Evolutionary conservation across 2,797 vertebrate species (phyloP).

Genomic region (Salmo trutta): DNA sequence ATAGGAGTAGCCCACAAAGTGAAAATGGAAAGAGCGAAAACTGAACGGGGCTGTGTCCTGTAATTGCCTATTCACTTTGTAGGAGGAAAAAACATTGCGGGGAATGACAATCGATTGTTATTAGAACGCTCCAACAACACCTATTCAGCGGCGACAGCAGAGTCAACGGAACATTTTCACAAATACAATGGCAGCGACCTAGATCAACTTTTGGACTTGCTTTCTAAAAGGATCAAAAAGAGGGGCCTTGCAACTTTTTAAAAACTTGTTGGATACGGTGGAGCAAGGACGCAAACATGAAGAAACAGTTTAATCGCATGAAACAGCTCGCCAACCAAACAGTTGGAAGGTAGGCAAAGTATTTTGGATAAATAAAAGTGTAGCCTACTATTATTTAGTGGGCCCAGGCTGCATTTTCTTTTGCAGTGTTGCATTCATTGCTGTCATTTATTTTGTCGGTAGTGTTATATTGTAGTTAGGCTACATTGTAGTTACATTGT

Average conservation of each 20-base stretch:
- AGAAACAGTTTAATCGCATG: constrained; percentile 98
- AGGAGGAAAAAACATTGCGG: not conserved
- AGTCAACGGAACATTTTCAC: constrained; percentile 31
- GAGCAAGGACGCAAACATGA: constrained; percentile 73
- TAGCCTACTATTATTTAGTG: no score
- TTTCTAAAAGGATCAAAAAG: constrained; percentile 45
- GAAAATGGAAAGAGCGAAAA: constrained; percentile 40
- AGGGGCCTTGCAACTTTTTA: constrained; percentile 49
- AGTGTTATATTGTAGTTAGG: not conserved
- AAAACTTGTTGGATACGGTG: constrained; percentile 29
- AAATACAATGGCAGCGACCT: constrained; percentile 69
- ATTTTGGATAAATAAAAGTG: not conserved
- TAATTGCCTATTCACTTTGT: constrained; percentile 2
- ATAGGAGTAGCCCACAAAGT: constrained; percentile 8
- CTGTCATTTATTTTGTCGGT: not conserved
- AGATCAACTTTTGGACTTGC: constrained; percentile 51
- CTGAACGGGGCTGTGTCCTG: not conserved
- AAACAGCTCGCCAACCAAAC: constrained; percentile 96
- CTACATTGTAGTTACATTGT: not conserved
- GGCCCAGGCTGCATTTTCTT: not conserved
- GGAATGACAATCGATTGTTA: constrained; percentile 26
- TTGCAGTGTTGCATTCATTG: not conserved
- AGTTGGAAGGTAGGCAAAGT: constrained; percentile 85
- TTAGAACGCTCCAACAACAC: not conserved
- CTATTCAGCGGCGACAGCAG: not conserved